Base-by-base conservation (phyloP, 1,140 invertebrate species). In the Pygmarrhopalites habei region DNA sequence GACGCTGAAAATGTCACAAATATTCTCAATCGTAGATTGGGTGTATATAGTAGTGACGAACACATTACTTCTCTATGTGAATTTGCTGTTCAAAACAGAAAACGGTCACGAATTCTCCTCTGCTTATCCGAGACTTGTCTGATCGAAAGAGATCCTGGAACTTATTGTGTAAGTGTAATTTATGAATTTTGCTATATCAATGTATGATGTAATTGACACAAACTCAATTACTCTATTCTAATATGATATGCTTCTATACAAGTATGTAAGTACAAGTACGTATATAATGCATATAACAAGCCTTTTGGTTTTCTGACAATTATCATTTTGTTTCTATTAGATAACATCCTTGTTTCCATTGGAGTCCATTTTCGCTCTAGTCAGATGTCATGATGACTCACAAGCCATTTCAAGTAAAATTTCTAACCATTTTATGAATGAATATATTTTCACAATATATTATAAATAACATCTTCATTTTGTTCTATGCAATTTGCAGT, bases 91-190 rank as follows among this genome's bases (percentile, higher is more conserved):
- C 88, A 95, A 72, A 97, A 97, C 79, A 81, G 88, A 60, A 84
- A 83, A 64, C 84, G 84, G 15, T 76, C 81, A 7, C 80, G 90
- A 49, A 87, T 93, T 75, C 80, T 81, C 66, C 80, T 99, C n/a
- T 98, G 95, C 74, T 79, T 99, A 0, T 94, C 92, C 0, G 95
- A 98, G 76, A 88, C 87, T 0, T 99, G 95, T 78, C 78, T 99
- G 21, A 76, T 99, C 30, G 96, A 99, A 80, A 81, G 96, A 72
- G 96, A 99, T 80, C 92, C 92, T 25, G 89, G 90, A 72, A 95
- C 93, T 0, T 99, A 99, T 76, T 62, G 47, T 43, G 66, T 68
- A 64, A 56, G 41, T n/a, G n/a, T n/a, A n/a, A n/a, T n/a, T n/a
- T n/a, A n/a, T n/a, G n/a, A n/a, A n/a, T n/a, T n/a, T n/a, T n/a